Evolutionary conservation across 2,113 vertebrate genomes (phyloP).

Genomic region (Nycticorax nycticorax): DNA sequence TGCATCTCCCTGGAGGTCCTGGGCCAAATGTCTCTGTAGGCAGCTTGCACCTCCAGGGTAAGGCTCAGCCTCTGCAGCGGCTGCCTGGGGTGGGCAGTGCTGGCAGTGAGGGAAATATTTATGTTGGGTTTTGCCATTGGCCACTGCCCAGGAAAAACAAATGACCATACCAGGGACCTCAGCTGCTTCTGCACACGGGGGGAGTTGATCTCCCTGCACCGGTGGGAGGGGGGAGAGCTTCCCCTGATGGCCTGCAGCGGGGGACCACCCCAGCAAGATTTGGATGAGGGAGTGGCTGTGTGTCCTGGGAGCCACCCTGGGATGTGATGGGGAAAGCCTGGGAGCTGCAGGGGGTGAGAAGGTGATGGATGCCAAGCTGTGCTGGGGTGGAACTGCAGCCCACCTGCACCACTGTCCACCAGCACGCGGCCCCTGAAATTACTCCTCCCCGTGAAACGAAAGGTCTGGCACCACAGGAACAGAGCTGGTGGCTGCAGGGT

Average conservation of each 20-base stretch:
- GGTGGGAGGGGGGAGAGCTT: background rate
- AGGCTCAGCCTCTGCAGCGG: slow-evolving; percentile 65
- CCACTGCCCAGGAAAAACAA: slow-evolving; percentile 32
- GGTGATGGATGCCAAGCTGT: background rate
- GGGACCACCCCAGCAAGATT: background rate
- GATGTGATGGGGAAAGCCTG: background rate
- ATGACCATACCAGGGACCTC: background rate
- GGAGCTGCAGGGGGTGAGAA: background rate
- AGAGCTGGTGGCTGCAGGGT: rapidly evolving
- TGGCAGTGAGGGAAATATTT: slow-evolving; percentile 48
- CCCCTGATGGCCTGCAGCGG: background rate
- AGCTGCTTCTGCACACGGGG: background rate
- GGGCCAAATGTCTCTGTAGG: background rate
- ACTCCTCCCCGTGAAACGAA: background rate
- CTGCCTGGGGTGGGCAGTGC: slow-evolving; percentile 10
- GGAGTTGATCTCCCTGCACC: background rate
- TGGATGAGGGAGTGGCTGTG: background rate
- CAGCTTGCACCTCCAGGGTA: background rate
- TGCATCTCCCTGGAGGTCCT: background rate
- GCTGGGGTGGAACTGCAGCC: background rate
- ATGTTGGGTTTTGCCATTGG: slow-evolving; percentile 66
- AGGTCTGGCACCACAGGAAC: rapidly evolving
- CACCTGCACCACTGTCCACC: background rate
- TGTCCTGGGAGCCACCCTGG: background rate
- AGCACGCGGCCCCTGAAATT: background rate